Percentiles rank a stretch among this genome's conserved stretches.
These are phyloP conservation scores for Hiodon tergisus DNA, from an alignment of 2,113 vertebrate species.

Conservation along the genomic window DNA sequence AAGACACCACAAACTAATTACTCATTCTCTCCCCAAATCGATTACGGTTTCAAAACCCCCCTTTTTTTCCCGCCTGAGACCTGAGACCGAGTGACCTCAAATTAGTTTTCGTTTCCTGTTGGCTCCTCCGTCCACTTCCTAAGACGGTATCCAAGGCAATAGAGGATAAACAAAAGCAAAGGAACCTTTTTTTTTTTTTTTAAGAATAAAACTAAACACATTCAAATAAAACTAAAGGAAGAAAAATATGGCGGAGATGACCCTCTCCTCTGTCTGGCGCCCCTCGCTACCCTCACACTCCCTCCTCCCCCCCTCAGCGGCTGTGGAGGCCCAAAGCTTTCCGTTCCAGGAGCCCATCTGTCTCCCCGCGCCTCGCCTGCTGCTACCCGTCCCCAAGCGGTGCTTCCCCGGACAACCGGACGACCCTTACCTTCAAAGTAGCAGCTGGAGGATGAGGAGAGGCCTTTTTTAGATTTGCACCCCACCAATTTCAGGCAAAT, in stretches of 20 bases:
- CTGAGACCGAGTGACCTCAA: not conserved
- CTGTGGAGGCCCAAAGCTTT: slow-evolving; percentile 8
- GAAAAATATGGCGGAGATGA: not conserved
- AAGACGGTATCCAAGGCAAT: slow-evolving; percentile 12
- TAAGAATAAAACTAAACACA: not conserved
- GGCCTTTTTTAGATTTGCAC: slow-evolving; percentile 97
- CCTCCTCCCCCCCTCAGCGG: not conserved
- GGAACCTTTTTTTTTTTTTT: not conserved
- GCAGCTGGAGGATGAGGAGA: slow-evolving; percentile 96
- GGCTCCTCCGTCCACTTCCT: not conserved
- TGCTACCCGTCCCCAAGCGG: not conserved
- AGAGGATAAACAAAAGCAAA: slow-evolving; percentile 17
- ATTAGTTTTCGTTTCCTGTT: not conserved
- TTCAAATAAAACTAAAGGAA: not conserved
- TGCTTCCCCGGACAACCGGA: not conserved
- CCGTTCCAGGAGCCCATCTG: slow-evolving; percentile 5
- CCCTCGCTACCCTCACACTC: not conserved
- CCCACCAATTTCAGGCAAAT: slow-evolving; percentile 98
- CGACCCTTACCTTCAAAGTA: slow-evolving; percentile 88
- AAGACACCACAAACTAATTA: no score
- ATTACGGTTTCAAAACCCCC: not conserved
- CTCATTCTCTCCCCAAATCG: no score
- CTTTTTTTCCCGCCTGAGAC: no score
- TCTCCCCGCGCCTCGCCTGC: not conserved
- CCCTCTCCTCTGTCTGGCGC: no score